These are phyloP conservation scores for Lomographa bimaculata DNA, from an alignment of 2,888 invertebrate species.

Conservation along the genomic window DNA sequence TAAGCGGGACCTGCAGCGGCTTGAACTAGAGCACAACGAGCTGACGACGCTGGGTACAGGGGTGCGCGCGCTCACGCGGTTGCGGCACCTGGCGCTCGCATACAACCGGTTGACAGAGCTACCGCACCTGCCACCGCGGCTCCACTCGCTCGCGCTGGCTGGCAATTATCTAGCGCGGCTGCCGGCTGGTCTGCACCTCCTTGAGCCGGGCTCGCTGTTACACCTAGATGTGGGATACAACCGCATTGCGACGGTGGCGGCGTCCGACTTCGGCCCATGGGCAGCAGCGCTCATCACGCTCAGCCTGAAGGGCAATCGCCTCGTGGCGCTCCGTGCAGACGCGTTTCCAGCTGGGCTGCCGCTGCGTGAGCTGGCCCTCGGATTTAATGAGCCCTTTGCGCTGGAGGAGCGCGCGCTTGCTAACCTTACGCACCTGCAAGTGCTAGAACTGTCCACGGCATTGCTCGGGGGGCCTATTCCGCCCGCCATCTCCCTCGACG, in stretches of 20 bases:
- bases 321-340: conserved; percentile 85
- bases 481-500: conserved; percentile 84
- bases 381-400: conserved; percentile 91
- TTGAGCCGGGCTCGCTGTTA: conserved; percentile 82
- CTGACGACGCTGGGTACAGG: conserved; percentile 85
- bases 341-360: conserved; percentile 87
- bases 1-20: conserved; percentile 86
- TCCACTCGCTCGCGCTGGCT: conserved; percentile 88
- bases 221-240: conserved; percentile 93
- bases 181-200: conserved; percentile 85
- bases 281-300: conserved; percentile 88
- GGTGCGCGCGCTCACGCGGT: conserved; percentile 80
- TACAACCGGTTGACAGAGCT: conserved; percentile 87
- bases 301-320: conserved; percentile 89
- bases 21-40: conserved; percentile 90
- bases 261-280: conserved; percentile 88
- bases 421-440: conserved; percentile 88
- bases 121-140: conserved; percentile 78
- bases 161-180: conserved; percentile 88
- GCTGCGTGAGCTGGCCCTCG: conserved; percentile 91
- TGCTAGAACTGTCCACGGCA: conserved; percentile 91
- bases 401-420: conserved; percentile 87
- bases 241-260: conserved; percentile 86
- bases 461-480: conserved; percentile 89
- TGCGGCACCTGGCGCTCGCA: conserved; percentile 90